Base-by-base conservation (phyloP, 1,140 invertebrate species). In the Penaeus japonicus region DNA sequence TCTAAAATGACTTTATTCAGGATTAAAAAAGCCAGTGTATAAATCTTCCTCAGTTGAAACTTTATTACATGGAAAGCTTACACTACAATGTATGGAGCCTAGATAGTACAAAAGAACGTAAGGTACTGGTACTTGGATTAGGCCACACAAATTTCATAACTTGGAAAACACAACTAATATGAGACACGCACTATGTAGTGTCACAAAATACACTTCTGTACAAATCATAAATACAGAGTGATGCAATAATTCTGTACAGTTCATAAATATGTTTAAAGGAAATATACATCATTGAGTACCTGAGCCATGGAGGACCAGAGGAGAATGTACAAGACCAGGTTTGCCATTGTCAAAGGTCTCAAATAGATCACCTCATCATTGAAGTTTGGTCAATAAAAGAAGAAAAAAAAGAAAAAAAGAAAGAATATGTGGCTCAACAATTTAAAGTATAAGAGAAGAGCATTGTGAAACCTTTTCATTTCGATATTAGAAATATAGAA, bases 151-250 rank as follows among this genome's bases (percentile, higher is more conserved):
- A 62, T 82, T 82, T 82, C 20, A 82, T 82, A 82, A 62, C 54
- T 59, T 30, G 57, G 53, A 54, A 75, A 53, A 83, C 57, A 75
- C 73, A 84, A 54, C 39, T 84, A 84, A 83, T 84, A 30, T 75
- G 57, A 54, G 27, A 54, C 83, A 84, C 83, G 62, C 59, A 30
- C 55, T 47, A 39, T 35, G 30, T 75, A 75, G 54, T 54, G 54
- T 85, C 24, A 85, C n/a, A 55, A 85, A 85, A 85, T 77, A 78
- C 73, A 79, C 54, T 62, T 85, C 84, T 85, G 84, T 85, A 85
- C 84, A 85, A 85, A 54, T 85, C 84, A 85, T 85, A 85, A 85
- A 85, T 85, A 85, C 75, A 62, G 75, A 78, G 55, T 85, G 82
- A 65, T 78, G 30, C 53, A 79, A 30, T 53, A 75, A 73, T 59